phyloP scores from a whole-genome alignment of 2,797 vertebrate genomes.

The Benthosema pterotum region DNA sequence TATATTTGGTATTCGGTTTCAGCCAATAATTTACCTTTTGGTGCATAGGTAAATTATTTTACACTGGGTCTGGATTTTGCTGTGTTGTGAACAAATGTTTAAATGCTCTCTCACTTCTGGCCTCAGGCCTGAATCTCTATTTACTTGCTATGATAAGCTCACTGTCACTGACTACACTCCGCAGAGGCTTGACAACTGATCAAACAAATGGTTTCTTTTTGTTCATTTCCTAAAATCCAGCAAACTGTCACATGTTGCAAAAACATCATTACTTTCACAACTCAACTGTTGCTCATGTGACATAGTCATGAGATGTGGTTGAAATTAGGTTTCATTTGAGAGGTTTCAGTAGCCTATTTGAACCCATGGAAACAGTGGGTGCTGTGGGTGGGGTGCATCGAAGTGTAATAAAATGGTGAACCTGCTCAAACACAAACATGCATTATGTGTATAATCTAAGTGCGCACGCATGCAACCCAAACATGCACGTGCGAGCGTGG shows the following conservation, averaged over 20 bases:
- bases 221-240: slow-evolving; percentile 16
- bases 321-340: too few species aligned
- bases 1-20: too few species aligned
- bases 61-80: too few species aligned
- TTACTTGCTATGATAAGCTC: not conserved
- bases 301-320: slow-evolving; percentile 10
- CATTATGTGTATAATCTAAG: not conserved
- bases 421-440: not conserved
- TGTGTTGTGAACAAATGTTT: not conserved
- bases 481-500: too few species aligned
- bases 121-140: too few species aligned
- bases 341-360: too few species aligned
- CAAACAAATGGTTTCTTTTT: not conserved
- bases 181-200: not conserved
- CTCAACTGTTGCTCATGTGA: slow-evolving; percentile 19
- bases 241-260: slow-evolving; percentile 26
- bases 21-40: too few species aligned
- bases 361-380: too few species aligned
- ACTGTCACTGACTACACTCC: not conserved
- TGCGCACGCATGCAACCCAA: not conserved
- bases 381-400: too few species aligned
- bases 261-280: not conserved
- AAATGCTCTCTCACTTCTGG: not conserved
- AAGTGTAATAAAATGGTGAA: too few species aligned
- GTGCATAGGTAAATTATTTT: too few species aligned